These are phyloP conservation scores for Petrophora chlorosata DNA, from an alignment of 2,888 invertebrate genomes.

Conservation along the genomic window DNA sequence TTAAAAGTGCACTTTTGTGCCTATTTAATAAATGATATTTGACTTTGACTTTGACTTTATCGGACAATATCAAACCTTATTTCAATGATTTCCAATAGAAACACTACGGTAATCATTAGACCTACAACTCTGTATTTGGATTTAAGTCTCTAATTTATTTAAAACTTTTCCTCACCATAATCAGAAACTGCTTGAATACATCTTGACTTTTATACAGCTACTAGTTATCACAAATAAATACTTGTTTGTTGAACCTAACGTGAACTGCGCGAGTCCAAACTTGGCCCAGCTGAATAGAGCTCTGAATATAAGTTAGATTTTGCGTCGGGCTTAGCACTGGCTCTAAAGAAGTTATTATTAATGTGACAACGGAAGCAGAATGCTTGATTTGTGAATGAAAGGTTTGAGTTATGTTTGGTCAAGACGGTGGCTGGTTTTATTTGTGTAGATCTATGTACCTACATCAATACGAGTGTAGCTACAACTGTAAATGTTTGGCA, in stretches of 20 bases:
- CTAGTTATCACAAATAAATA: background rate
- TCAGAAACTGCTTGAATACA: background rate
- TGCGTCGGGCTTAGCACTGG: conserved; percentile 11
- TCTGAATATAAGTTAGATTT: conserved; percentile 16
- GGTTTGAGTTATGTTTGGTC: conserved; percentile 3
- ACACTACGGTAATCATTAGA: background rate
- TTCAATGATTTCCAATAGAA: too few species aligned
- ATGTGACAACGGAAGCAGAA: background rate
- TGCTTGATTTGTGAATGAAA: conserved; percentile 7
- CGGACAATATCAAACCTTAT: too few species aligned
- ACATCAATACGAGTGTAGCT: too few species aligned
- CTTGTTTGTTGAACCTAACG: conserved; percentile 3
- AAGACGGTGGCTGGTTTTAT: background rate
- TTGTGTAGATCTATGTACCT: too few species aligned
- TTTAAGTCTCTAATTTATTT: conserved; percentile 1
- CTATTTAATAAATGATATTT: too few species aligned
- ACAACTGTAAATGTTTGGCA: too few species aligned
- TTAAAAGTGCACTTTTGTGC: too few species aligned
- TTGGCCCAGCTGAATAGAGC: conserved; percentile 5
- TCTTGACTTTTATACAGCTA: background rate
- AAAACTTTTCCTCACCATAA: conserved; percentile 3
- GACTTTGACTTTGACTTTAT: too few species aligned
- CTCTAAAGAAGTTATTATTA: conserved; percentile 13
- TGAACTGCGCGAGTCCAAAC: conserved; percentile 11
- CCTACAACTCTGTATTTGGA: too few species aligned